Base-by-base conservation (phyloP, 2,113 vertebrate species). In the Muscicapa adusta region DNA sequence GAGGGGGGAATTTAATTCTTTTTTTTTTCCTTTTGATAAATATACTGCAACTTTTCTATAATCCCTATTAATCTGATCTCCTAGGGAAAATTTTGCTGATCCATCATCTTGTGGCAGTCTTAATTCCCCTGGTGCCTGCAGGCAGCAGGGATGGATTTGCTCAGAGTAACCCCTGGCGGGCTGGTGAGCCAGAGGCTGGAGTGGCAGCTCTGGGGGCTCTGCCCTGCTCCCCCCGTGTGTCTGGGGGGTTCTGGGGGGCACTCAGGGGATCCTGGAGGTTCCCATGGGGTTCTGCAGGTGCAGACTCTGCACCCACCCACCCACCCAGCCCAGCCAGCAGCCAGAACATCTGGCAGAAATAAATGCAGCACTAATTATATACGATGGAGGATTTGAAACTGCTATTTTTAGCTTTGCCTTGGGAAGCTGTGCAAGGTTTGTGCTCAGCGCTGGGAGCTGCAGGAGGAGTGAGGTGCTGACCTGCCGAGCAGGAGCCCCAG, bases 21-120 rank as follows among this genome's bases (percentile, higher is more conserved):
- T 67, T 78, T 67, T 78, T 82, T 60, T 15, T 43, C 42, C 57
- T 94, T 94, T 89, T 92, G 95, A 91, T 97, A 93, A 96, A 94
- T 93, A 77, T 33, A 91, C 74, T 84, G 45, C 79, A 91, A 92
- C 85, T 93, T 91, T 82, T 72, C 88, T 87, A 45, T 98, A 97
- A 97, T 97, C 91, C 91, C 96, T 83, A 97, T 95, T 97, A 95
- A 97, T 96, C 96, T 94, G 89, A 95, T 91, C 93, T 97, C 97
- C 73, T 10, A 47, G 92, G 65, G 74, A 57, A 91, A 91, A 87
- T 54, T 82, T 71, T 85, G 80, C 93, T 87, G 74, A 93, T 96
- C 93, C 87, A 66, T 93, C 93, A 90, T 93, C 78, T 43, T 24
- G 33, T 65, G 79, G 88, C 89, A 89, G 76, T 33, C 67, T 43